These are phyloP conservation scores for Melanostoma mellinum DNA, from an alignment of 2,888 invertebrate genomes.

Conservation along the genomic window DNA sequence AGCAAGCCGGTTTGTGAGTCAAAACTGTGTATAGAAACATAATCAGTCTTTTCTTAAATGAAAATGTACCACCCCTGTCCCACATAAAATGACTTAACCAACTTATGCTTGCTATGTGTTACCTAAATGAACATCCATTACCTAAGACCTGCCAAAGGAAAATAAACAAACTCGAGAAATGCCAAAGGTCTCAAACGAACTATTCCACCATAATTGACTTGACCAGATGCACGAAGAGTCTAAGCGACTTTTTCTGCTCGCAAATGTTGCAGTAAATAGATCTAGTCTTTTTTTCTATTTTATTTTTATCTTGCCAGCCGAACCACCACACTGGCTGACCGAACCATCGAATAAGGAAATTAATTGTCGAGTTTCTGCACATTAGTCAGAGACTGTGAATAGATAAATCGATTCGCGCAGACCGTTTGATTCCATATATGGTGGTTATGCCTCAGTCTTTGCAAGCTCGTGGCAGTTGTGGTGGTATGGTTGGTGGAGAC, in stretches of 20 bases:
- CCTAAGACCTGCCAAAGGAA: constrained; percentile 6
- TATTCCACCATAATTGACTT: constrained; percentile 36
- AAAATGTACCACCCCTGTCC: background rate
- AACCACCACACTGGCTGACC: background rate
- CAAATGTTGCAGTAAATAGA: constrained; percentile 38
- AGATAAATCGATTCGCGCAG: constrained; percentile 43
- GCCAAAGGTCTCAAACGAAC: constrained; percentile 39
- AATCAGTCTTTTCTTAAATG: background rate
- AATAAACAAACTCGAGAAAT: constrained; percentile 45
- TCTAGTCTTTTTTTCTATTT: background rate
- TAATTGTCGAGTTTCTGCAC: constrained; percentile 8
- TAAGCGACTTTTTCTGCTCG: constrained; percentile 48
- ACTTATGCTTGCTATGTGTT: background rate
- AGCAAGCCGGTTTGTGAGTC: constrained; percentile 13
- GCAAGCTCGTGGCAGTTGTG: background rate
- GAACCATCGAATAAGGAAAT: constrained; percentile 61
- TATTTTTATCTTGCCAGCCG: too few species aligned
- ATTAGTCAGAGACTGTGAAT: constrained; percentile 23
- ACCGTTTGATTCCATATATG: constrained; percentile 51
- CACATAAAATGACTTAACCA: background rate
- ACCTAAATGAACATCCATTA: constrained; percentile 10
- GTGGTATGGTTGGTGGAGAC: background rate
- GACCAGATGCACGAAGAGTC: constrained; percentile 30
- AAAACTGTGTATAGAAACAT: background rate
- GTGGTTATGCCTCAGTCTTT: background rate